These are phyloP conservation scores for Papilio elwesi DNA, from an alignment of 2,888 invertebrate genomes.

Conservation along the genomic window DNA sequence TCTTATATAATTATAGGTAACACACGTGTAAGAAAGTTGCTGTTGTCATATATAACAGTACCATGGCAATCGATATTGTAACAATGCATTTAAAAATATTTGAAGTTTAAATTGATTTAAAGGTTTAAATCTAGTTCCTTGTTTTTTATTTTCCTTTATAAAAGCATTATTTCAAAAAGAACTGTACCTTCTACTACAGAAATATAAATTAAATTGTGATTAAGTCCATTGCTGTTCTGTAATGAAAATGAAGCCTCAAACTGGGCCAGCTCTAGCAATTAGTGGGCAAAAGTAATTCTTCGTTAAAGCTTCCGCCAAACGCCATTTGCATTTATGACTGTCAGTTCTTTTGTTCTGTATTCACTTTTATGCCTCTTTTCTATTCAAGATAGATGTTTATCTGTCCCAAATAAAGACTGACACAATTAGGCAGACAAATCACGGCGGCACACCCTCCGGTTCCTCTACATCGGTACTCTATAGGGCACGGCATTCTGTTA, in stretches of 20 bases:
- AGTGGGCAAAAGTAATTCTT: slow-evolving; percentile 10
- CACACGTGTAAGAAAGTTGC: too few species aligned
- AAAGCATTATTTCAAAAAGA: neutral
- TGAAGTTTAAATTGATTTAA: too few species aligned
- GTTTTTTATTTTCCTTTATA: too few species aligned
- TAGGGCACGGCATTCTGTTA: slow-evolving; percentile 66
- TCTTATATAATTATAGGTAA: too few species aligned
- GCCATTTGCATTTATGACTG: slow-evolving; percentile 28
- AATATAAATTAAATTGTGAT: neutral
- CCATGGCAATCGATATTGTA: too few species aligned
- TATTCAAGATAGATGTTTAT: slow-evolving; percentile 22
- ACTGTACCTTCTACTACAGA: neutral
- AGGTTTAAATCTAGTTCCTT: too few species aligned
- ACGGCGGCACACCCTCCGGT: slow-evolving; percentile 38
- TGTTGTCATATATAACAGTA: too few species aligned
- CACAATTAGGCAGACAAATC: slow-evolving; percentile 39
- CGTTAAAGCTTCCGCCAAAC: slow-evolving; percentile 4
- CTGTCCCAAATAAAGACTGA: slow-evolving; percentile 26
- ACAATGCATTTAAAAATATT: too few species aligned
- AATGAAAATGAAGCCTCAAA: neutral
- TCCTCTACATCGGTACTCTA: slow-evolving; percentile 52
- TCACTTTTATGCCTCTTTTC: slow-evolving; percentile 16
- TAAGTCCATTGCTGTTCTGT: neutral
- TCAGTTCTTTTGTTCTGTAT: slow-evolving; percentile 34
- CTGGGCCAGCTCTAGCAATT: slow-evolving; percentile 12